A percentile compares a stretch with the other conserved stretches of the same genome.
Conservation (phyloP, 2,797 vertebrate species). For the Echiichthys vipera region DNA sequence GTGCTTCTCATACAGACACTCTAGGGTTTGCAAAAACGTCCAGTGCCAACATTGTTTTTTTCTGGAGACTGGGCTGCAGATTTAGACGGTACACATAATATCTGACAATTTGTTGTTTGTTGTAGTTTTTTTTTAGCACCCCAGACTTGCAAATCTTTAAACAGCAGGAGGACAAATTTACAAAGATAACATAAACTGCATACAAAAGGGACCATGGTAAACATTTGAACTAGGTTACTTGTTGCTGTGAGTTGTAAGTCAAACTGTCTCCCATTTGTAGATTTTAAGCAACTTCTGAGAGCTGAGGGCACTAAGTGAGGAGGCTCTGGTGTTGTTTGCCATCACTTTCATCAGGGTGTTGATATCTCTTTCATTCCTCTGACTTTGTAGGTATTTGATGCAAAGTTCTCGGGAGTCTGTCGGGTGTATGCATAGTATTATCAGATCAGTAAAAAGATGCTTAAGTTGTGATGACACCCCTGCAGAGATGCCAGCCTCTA, state of each 20-base stretch:
- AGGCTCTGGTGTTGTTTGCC: not conserved
- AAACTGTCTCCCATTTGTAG: not conserved
- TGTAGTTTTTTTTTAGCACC: not conserved
- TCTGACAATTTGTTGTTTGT: not conserved
- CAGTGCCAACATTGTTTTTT: no score
- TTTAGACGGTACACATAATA: no score
- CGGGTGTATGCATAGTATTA: conserved; percentile 22
- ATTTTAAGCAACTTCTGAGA: conserved; percentile 10
- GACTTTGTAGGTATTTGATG: conserved; percentile 21
- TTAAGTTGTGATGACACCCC: conserved; percentile 71
- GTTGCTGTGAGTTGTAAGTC: not conserved
- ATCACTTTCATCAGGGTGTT: conserved; percentile 3
- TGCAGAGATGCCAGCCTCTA: conserved; percentile 61
- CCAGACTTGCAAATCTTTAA: not conserved
- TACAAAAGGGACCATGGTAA: not conserved
- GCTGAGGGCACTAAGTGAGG: not conserved
- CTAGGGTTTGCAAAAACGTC: no score
- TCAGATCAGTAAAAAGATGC: conserved; percentile 48
- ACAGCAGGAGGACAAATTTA: not conserved
- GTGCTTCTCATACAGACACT: no score
- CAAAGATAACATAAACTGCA: not conserved
- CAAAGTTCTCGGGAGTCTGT: conserved; percentile 1
- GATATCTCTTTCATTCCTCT: conserved; percentile 6
- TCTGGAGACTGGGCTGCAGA: no score
- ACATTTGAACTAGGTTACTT: not conserved